Evolutionary conservation across 2,113 vertebrate species (phyloP), one percentile per base, ranked within the genome.

Genomic region (Tragelaphus scriptus): DNA sequence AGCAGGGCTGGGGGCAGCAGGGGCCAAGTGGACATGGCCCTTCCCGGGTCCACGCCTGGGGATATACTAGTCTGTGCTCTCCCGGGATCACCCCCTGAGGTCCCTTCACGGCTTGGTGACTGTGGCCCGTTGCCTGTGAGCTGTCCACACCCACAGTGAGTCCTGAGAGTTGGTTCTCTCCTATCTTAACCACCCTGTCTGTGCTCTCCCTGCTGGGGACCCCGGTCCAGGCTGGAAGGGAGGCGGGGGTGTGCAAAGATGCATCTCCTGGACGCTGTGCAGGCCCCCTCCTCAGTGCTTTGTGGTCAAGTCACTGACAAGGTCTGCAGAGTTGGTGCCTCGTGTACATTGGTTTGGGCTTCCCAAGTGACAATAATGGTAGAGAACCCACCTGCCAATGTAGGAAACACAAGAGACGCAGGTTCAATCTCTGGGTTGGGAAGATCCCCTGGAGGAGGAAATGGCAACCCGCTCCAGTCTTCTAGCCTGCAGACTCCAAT

Each of bases 101-200:
- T 21, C 65, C n/a, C 65, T 36, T 36, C 65, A 68, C 0, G 17
- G 4, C 32, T 8, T 2, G 2, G 4, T 21, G 65, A 36, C n/a
- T 36, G 17, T 5, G 17, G 2, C 2, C n/a, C 36, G 65, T 32
- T 21, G 65, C 9, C n/a, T 71, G 65, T 19, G n/a, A 36, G 1
- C 17, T 11, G 65, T 71, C n/a, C 65, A 21, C 9, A 36, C 4
- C 65, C 17, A 36, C 16, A 21, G 65, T 1, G 4, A 21, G 65
- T 11, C 65, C n/a, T 3, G 65, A 71, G 65, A 17, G 17, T 36
- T 6, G n/a, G 9, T 36, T 21, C n/a, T 21, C n/a, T 71, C n/a
- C n/a, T 9, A 2, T 21, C n/a, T 5, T 21, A 11, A 11, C 9
- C 2, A 0, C 4, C 2, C 17, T 71, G 17, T 1, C 2, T 68